phyloP scores from a whole-genome alignment of 37 sponge, comb jelly and placozoan species.

The Oscarella lobularis region DNA sequence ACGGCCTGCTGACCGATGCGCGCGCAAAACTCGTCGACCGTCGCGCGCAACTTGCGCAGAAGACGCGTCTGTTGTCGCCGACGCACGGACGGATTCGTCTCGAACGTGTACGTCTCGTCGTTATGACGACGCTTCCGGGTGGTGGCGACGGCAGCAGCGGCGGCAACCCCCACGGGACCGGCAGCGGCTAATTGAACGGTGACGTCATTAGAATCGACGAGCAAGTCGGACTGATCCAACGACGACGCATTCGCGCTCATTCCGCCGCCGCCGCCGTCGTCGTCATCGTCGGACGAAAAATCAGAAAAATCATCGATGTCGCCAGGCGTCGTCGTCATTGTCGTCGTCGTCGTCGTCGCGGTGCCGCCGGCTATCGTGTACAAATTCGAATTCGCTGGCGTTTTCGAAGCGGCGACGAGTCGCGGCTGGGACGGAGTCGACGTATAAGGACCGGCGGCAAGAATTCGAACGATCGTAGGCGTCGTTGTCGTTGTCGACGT shows the following conservation, averaged over 20 bases:
- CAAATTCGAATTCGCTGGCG: no score
- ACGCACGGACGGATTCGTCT: conserved; percentile 70
- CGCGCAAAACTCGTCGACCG: conserved; percentile 62
- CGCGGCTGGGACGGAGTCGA: no score
- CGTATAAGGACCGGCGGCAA: no score
- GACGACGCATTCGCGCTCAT: background rate
- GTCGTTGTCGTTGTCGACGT: background rate
- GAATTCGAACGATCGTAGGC: no score
- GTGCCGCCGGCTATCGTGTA: no score
- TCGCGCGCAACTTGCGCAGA: conserved; percentile 45
- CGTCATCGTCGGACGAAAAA: conserved; percentile 9
- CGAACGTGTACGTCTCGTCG: conserved; percentile 45
- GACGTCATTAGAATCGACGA: conserved; percentile 24
- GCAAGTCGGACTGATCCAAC: background rate
- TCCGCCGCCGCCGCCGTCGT: conserved; percentile 2
- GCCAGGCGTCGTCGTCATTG: background rate
- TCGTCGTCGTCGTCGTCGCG: background rate
- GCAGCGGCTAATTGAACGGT: conserved; percentile 47
- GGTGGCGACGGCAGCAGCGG: conserved; percentile 70
- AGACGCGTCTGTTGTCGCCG: conserved; percentile 72
- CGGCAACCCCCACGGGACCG: conserved; percentile 75
- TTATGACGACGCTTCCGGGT: conserved; percentile 24
- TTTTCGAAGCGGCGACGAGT: no score
- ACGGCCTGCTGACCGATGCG: conserved; percentile 78
- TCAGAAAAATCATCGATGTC: background rate